Conservation (phyloP, 2,888 invertebrate genomes). For the Amorpha juglandis region DNA sequence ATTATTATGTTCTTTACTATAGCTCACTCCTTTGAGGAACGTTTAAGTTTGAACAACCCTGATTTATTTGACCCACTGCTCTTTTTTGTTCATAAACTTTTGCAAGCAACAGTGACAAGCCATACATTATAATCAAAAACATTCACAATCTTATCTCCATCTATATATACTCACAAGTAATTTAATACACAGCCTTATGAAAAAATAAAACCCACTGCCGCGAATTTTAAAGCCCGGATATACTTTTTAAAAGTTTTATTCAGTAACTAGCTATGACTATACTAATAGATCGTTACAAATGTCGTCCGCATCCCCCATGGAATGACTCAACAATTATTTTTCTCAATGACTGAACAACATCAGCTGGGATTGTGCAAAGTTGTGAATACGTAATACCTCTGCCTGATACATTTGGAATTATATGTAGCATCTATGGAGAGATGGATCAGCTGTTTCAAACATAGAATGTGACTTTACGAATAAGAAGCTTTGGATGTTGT, state of each 20-base stretch:
- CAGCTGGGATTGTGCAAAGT: neutral
- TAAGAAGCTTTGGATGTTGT: neutral
- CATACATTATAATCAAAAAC: constrained; percentile 48
- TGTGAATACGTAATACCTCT: neutral
- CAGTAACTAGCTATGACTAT: constrained; percentile 59
- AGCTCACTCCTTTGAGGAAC: constrained; percentile 20
- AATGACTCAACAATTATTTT: neutral
- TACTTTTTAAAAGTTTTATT: constrained; percentile 41
- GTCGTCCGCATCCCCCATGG: constrained; percentile 29
- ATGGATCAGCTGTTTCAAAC: neutral
- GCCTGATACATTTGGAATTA: neutral
- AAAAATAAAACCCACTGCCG: constrained; percentile 72
- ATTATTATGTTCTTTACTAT: constrained; percentile 13
- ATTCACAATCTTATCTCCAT: constrained; percentile 57
- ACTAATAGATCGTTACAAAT: constrained; percentile 42
- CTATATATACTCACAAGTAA: constrained; percentile 67
- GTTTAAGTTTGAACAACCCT: constrained; percentile 8
- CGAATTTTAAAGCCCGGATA: constrained; percentile 59
- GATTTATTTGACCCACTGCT: constrained; percentile 11
- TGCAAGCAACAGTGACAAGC: constrained; percentile 35
- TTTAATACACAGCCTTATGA: constrained; percentile 77
- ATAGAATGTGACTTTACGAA: neutral
- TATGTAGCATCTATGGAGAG: too few species aligned
- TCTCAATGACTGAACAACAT: neutral
- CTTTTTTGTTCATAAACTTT: constrained; percentile 21